phyloP scores from a whole-genome alignment of 2,113 vertebrate genomes.

The Anoura caudifer region DNA sequence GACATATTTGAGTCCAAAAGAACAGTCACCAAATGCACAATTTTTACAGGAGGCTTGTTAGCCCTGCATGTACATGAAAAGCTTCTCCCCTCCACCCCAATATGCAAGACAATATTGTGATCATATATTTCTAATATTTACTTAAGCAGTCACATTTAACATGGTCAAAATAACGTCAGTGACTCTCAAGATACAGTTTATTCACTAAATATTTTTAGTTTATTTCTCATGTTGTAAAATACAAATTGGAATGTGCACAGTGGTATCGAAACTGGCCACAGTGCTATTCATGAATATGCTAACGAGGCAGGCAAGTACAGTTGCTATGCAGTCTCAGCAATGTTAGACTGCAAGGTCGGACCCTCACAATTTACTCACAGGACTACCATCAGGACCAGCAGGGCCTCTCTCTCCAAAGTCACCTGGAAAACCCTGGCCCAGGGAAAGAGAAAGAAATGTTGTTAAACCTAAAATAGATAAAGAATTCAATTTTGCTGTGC shows the following conservation, averaged over 20 bases:
- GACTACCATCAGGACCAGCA: conserved; percentile 92
- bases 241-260: background rate
- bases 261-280: background rate
- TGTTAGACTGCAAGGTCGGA: background rate
- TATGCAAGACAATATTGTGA: background rate
- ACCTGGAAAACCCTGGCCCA: conserved; percentile 87
- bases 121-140: background rate
- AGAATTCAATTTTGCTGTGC: background rate
- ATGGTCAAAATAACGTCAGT: background rate
- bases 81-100: background rate
- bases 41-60: background rate
- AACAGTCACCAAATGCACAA: background rate
- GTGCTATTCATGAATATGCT: background rate
- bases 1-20: background rate
- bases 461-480: background rate
- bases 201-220: background rate
- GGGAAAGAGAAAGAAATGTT: background rate
- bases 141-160: background rate
- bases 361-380: conserved; percentile 84
- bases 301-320: background rate
- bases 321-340: background rate
- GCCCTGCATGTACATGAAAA: background rate
- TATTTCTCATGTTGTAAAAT: background rate
- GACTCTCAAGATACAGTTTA: background rate
- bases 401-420: conserved; percentile 92